A percentile compares a stretch with the other conserved stretches of the same genome.
Conservation (phyloP, 2,888 invertebrate species). For the Drosophila neonasuta region DNA sequence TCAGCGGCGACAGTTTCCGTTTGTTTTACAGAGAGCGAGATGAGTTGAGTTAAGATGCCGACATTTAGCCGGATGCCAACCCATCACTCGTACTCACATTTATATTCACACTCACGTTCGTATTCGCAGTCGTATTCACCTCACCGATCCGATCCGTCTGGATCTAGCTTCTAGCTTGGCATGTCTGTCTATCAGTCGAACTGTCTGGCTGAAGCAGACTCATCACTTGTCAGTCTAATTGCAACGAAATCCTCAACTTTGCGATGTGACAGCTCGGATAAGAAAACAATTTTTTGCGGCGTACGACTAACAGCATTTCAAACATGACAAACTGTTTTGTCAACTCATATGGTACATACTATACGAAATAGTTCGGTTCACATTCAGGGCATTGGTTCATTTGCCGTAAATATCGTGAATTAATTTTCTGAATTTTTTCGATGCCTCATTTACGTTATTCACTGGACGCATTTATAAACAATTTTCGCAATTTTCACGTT, state of each 20-base stretch:
- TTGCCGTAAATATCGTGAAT: slow-evolving; percentile 21
- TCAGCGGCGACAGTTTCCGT: slow-evolving; percentile 47
- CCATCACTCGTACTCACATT: slow-evolving; percentile 34
- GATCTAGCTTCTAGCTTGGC: slow-evolving; percentile 4
- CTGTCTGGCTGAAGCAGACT: slow-evolving; percentile 26
- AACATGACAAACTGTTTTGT: slow-evolving; percentile 33
- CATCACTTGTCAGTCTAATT: slow-evolving; percentile 69
- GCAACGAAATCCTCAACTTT: slow-evolving; percentile 49
- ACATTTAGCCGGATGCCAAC: slow-evolving; percentile 59
- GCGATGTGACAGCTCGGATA: slow-evolving; percentile 49
- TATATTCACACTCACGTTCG: slow-evolving; percentile 21
- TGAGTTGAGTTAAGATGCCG: slow-evolving; percentile 34
- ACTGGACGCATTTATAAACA: slow-evolving; percentile 33
- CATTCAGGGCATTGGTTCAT: slow-evolving; percentile 4
- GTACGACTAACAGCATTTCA: slow-evolving; percentile 50
- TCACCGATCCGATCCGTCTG: slow-evolving; percentile 28
- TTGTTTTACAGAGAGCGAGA: slow-evolving; percentile 13
- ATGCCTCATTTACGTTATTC: slow-evolving; percentile 25
- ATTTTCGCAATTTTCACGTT: slow-evolving; percentile 34
- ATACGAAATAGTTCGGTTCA: not conserved
- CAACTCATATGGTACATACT: not conserved
- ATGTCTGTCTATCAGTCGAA: slow-evolving; percentile 11
- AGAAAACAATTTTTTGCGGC: slow-evolving; percentile 38
- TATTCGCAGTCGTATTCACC: slow-evolving; percentile 23
- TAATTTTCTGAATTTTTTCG: slow-evolving; percentile 32